A percentile compares a stretch with the other conserved stretches of the same genome.
Conservation (phyloP, 2,797 vertebrate species). For the Brachymystax lenok region DNA sequence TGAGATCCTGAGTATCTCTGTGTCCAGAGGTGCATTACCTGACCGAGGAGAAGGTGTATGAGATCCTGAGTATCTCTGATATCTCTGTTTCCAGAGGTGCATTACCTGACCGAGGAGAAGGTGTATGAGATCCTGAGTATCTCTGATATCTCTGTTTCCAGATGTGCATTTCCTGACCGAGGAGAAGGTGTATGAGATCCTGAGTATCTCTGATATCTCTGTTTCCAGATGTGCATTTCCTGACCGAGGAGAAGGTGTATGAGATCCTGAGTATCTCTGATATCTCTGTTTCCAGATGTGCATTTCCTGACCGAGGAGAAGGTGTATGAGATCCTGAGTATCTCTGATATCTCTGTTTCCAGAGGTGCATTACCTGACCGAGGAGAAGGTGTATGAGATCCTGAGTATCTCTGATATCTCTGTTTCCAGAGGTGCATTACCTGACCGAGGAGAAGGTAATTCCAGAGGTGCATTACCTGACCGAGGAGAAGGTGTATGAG, state of each 20-base stretch:
- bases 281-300: conserved; percentile 83
- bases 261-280: conserved; percentile 89
- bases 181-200: conserved; percentile 87
- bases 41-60: conserved; percentile 89
- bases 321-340: conserved; percentile 87
- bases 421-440: conserved; percentile 84
- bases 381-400: conserved; percentile 89
- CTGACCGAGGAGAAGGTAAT: conserved; percentile 88
- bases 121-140: conserved; percentile 88
- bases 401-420: conserved; percentile 86
- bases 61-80: conserved; percentile 89
- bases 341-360: conserved; percentile 76
- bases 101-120: conserved; percentile 89
- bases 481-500: conserved; percentile 88
- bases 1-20: conserved; percentile 85
- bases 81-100: conserved; percentile 83
- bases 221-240: conserved; percentile 85
- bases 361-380: conserved; percentile 94
- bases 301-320: conserved; percentile 90
- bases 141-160: conserved; percentile 79
- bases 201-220: conserved; percentile 85
- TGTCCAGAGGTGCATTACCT: conserved; percentile 88
- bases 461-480: conserved; percentile 90
- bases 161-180: conserved; percentile 94
- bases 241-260: conserved; percentile 90